Percentiles rank a stretch among this genome's conserved stretches.
These are phyloP conservation scores for Microctenopoma lineatum DNA, from an alignment of 2,797 vertebrate species.

Conservation along the genomic window DNA sequence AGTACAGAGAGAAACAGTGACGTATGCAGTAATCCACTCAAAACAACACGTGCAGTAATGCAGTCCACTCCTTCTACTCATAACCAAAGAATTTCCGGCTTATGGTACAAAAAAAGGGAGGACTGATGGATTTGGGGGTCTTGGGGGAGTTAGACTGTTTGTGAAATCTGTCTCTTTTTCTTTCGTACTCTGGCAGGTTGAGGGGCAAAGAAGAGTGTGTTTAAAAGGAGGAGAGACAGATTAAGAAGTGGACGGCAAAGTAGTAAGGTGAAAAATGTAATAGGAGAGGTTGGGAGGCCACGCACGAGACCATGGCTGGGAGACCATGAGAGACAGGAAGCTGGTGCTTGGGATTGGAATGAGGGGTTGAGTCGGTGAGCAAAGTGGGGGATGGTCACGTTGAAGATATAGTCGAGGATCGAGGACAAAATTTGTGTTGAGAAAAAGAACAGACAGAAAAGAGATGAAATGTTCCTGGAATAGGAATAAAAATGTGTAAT, in stretches of 20 bases:
- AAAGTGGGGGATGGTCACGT: constrained; percentile 66
- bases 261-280: constrained; percentile 47
- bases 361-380: constrained; percentile 60
- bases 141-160: constrained; percentile 43
- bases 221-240: constrained; percentile 3
- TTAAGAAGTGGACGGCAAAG: constrained; percentile 10
- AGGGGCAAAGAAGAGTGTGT: neutral
- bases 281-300: constrained; percentile 9
- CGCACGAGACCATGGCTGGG: constrained; percentile 23
- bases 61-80: constrained; percentile 52
- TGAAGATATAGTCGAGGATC: constrained; percentile 49
- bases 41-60: constrained; percentile 53
- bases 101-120: constrained; percentile 36
- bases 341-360: constrained; percentile 67
- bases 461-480: neutral
- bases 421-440: constrained; percentile 1
- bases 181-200: constrained; percentile 9
- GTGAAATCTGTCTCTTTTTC: constrained; percentile 26
- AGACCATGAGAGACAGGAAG: constrained; percentile 71
- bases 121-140: constrained; percentile 23
- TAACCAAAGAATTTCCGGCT: constrained; percentile 67
- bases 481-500: neutral
- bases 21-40: constrained; percentile 4
- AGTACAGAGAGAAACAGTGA: constrained; percentile 40
- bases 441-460: constrained; percentile 10